A percentile compares a stretch with the other conserved stretches of the same genome.
phyloP scores from a whole-genome alignment of 2,113 vertebrate genomes.

The Trichomycterus rosablanca region DNA sequence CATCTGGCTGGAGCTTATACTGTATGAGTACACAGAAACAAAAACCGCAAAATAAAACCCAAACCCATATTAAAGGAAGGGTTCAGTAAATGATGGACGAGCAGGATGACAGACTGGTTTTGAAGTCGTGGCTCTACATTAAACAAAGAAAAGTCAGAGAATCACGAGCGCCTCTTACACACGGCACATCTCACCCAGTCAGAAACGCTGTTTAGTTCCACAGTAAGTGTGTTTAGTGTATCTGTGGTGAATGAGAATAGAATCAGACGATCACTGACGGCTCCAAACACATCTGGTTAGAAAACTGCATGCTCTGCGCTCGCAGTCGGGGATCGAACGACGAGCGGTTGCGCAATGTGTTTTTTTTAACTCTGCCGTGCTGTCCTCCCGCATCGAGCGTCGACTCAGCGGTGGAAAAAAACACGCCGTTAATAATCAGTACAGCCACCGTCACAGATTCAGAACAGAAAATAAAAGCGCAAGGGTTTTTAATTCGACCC shows the following conservation, averaged over 20 bases:
- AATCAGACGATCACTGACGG: conserved; percentile 1
- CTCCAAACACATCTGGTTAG: neutral
- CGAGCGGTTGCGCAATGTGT: conserved; percentile 5
- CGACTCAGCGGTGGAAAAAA: neutral
- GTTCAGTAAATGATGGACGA: neutral
- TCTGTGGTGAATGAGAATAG: neutral
- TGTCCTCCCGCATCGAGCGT: too few relatives aligned
- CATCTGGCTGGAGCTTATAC: too few relatives aligned
- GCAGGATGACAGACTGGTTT: neutral
- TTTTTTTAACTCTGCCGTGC: neutral
- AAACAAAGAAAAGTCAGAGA: neutral
- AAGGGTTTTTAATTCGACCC: conserved; percentile 10
- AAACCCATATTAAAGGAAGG: neutral
- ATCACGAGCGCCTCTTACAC: neutral
- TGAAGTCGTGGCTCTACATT: neutral
- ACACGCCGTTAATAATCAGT: conserved; percentile 1
- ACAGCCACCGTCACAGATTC: neutral
- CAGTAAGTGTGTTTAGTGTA: neutral
- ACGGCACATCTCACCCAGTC: neutral
- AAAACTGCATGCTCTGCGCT: conserved; percentile 1
- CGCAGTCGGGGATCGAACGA: conserved; percentile 2
- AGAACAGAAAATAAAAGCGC: neutral
- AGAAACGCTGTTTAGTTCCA: neutral
- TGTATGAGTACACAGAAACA: neutral
- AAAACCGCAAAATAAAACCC: neutral